These are phyloP conservation scores for Lerema accius DNA, from an alignment of 1,140 invertebrate genomes.

Conservation along the genomic window DNA sequence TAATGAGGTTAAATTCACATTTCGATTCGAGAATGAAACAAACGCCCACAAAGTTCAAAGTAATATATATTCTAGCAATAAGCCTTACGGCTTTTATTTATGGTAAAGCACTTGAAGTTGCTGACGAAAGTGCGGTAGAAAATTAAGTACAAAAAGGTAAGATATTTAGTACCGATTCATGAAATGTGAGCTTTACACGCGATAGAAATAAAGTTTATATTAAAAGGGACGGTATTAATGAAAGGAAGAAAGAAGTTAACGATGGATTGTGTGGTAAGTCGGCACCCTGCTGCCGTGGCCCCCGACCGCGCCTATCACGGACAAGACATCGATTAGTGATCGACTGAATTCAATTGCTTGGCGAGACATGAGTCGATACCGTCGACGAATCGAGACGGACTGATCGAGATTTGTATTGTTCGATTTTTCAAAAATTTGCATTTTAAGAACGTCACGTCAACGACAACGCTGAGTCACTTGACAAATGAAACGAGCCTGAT, in stretches of 20 bases:
- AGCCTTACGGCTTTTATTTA: constrained; percentile 59
- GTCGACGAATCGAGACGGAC: constrained; percentile 72
- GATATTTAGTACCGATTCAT: constrained; percentile 62
- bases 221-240: constrained; percentile 67
- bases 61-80: constrained; percentile 60
- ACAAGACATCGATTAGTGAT: constrained; percentile 83
- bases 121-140: constrained; percentile 80
- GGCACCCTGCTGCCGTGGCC: constrained; percentile 81
- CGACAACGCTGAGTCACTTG: constrained; percentile 80
- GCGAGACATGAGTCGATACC: constrained; percentile 75
- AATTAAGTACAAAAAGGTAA: constrained; percentile 76
- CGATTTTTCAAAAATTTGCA: constrained; percentile 81
- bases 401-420: constrained; percentile 78
- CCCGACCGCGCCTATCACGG: constrained; percentile 79
- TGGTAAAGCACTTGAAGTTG: constrained; percentile 47
- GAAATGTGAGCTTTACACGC: constrained; percentile 61
- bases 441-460: constrained; percentile 80
- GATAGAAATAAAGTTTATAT: constrained; percentile 65
- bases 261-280: constrained; percentile 83
- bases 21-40: constrained; percentile 48
- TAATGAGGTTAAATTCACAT: constrained; percentile 79
- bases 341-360: constrained; percentile 82
- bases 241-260: constrained; percentile 82
- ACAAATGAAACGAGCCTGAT: constrained; percentile 76
- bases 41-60: constrained; percentile 39